phyloP scores from a whole-genome alignment of 1,140 invertebrate genomes.

The Planococcus citri region DNA sequence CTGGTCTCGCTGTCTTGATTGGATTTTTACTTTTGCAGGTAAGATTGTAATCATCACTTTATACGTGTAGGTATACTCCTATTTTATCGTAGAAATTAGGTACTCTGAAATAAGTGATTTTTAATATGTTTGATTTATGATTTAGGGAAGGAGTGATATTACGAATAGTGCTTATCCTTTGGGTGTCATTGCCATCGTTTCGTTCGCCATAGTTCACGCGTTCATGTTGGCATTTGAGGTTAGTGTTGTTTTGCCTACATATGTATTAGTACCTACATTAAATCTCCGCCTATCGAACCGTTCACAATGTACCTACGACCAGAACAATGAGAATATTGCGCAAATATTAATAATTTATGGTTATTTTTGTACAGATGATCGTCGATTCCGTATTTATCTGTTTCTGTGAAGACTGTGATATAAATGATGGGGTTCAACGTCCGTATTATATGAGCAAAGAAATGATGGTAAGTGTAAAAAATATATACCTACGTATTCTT shows the following conservation, averaged over 20 bases:
- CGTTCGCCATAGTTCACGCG: slow-evolving; percentile 57
- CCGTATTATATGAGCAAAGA: slow-evolving; percentile 64
- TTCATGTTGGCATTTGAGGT: slow-evolving; percentile 70
- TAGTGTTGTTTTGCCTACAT: too few relatives aligned
- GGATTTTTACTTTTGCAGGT: slow-evolving; percentile 49
- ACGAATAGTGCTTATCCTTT: slow-evolving; percentile 31
- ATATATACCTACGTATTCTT: neutral
- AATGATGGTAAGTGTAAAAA: slow-evolving; percentile 51
- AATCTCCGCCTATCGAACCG: too few relatives aligned
- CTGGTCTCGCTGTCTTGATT: slow-evolving; percentile 45
- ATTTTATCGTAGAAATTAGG: too few relatives aligned
- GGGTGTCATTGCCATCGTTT: slow-evolving; percentile 46
- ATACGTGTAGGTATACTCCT: too few relatives aligned
- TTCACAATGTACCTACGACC: too few relatives aligned
- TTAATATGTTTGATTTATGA: too few relatives aligned
- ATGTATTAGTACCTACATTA: too few relatives aligned
- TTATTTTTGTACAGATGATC: slow-evolving; percentile 50
- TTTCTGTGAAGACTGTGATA: slow-evolving; percentile 64
- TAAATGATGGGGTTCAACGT: slow-evolving; percentile 56
- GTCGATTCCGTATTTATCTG: slow-evolving; percentile 72
- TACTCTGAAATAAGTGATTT: too few relatives aligned
- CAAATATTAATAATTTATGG: neutral
- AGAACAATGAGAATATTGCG: too few relatives aligned
- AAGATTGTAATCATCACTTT: slow-evolving; percentile 22
- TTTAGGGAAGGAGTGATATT: too few relatives aligned